phyloP scores from a whole-genome alignment of 2,113 vertebrate species.

The Phalacrocorax pelagicus region DNA sequence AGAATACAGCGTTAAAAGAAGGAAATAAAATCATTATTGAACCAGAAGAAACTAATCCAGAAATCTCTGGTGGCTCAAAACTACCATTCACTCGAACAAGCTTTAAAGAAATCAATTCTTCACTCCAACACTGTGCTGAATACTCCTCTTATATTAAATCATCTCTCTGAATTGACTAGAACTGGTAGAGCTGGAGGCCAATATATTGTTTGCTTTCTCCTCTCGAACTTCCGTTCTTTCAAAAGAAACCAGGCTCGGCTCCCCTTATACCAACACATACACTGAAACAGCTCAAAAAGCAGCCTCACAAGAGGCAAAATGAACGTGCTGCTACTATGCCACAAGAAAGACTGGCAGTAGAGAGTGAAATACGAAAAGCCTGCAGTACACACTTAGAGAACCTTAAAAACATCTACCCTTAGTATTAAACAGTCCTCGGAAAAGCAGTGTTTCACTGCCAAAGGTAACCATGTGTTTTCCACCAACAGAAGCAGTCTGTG shows the following conservation, averaged over 20 bases:
- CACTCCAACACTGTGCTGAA: background rate
- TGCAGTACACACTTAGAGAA: background rate
- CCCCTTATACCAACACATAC: background rate
- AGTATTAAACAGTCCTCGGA: background rate
- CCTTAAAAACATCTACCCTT: background rate
- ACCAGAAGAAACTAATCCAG: background rate
- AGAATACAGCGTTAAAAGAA: background rate
- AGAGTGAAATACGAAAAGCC: background rate
- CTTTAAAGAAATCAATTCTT: slow-evolving; percentile 11
- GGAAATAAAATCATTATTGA: background rate
- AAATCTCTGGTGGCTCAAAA: background rate
- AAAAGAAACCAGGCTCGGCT: background rate
- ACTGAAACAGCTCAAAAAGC: background rate
- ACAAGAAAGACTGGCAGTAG: background rate
- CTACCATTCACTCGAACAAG: background rate
- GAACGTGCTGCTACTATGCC: background rate
- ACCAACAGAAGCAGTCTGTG: background rate
- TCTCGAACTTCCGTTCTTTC: background rate
- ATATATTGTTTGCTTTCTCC: background rate
- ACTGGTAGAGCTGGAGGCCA: background rate
- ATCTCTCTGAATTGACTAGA: background rate
- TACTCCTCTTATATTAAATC: background rate
- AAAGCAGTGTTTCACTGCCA: background rate
- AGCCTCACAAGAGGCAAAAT: background rate
- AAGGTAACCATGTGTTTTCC: background rate